These are phyloP conservation scores for Agrochola lychnidis DNA, from an alignment of 2,888 invertebrate species.

Conservation along the genomic window DNA sequence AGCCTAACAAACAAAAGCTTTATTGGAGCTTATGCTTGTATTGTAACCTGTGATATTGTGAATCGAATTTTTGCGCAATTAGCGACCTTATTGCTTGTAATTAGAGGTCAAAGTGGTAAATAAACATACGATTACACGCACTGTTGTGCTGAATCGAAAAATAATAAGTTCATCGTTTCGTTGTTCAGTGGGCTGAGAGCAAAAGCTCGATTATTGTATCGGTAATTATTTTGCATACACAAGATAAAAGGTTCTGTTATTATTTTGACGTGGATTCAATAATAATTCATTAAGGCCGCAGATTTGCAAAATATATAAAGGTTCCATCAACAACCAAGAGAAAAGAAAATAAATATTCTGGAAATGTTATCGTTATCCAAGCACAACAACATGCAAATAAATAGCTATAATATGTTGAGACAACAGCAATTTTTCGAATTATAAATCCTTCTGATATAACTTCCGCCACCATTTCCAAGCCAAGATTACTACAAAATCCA, in stretches of 20 bases:
- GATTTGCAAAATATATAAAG: not conserved
- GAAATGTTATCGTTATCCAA: not conserved
- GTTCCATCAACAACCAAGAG: not conserved
- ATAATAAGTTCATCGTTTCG: constrained; percentile 70
- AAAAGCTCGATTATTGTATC: constrained; percentile 54
- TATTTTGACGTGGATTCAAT: constrained; percentile 29
- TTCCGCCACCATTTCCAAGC: not conserved
- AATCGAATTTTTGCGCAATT: constrained; percentile 51
- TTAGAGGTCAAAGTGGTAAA: constrained; percentile 58
- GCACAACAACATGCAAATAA: not conserved
- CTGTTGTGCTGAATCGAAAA: constrained; percentile 71
- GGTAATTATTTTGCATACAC: constrained; percentile 63
- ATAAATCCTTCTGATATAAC: not conserved
- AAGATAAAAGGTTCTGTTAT: constrained; percentile 55
- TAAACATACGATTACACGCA: constrained; percentile 60
- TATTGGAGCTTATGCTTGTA: constrained; percentile 67
- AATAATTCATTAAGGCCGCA: not conserved
- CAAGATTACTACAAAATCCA: constrained; percentile 19
- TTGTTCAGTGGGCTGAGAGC: constrained; percentile 64
- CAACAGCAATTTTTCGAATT: not conserved
- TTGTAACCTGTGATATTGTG: constrained; percentile 61
- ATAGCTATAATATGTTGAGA: not conserved
- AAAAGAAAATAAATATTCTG: not conserved
- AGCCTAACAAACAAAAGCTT: constrained; percentile 82
- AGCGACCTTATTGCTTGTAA: constrained; percentile 49